Evolutionary conservation across 2,113 vertebrate species (phyloP), one percentile per base, ranked within the genome.

Genomic region (Ramphastos sulfuratus): DNA sequence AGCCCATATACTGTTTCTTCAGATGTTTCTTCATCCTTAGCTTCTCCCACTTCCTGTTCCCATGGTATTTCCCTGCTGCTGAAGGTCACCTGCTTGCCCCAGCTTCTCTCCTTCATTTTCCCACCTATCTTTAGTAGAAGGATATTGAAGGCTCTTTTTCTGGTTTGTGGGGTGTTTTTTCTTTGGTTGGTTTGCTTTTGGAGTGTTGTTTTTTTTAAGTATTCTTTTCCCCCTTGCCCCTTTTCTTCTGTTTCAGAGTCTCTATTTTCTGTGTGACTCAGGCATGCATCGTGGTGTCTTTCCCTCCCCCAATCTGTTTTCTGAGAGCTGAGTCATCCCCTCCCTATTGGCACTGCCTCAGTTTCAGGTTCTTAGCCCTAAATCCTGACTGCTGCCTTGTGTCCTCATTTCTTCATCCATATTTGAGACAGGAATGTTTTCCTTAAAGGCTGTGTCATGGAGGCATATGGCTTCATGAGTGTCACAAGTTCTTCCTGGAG

Each of bases 311-410:
- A 0, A 0, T 92, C 55, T 70, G 56, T 88, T 95, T 78, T 73
- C 83, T 80, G 42, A 81, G 88, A 50, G 58, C 85, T 93, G 88
- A 90, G 73, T 95, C 92, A 86, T 88, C 33, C 17, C 11, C 13
- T 0, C 11, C 15, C 19, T 74, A 7, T 83, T 96, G 88, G 85
- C 90, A 67, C 28, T 0, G 0, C 73, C 80, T 90, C 76, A 77
- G 0, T 88, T 90, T 74, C 31, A 85, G 64, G 35, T 91, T 92
- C 87, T 93, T 87, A 89, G 35, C 61, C 76, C 69, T 85, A 81
- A 92, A 90, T 96, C 76, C 76, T 3, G 3, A 54, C 25, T 75
- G 23, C 69, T 96, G 92, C 83, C 76, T 67, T 63, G 14, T 70
- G 74, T 88, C 61, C 28, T 23, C 48, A 86, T 61, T 27, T 37